Percentiles rank a stretch among this genome's conserved stretches.
phyloP scores from a whole-genome alignment of 2,888 invertebrate species.

The Drosophila maculinotata region DNA sequence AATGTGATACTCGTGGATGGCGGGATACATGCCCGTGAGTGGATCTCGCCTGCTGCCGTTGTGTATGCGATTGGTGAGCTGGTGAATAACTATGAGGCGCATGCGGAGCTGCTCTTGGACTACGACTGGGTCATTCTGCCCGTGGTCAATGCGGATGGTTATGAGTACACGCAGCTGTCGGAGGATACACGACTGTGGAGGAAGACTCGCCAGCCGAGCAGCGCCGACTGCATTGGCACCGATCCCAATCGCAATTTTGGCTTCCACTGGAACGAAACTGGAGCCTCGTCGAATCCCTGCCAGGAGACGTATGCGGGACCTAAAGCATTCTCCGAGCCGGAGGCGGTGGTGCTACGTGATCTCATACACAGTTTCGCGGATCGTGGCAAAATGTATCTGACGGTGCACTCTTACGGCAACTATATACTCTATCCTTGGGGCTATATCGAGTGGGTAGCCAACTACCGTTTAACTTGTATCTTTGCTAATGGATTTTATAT shows the following conservation, averaged over 20 bases:
- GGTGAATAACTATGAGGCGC: constrained; percentile 85
- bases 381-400: constrained; percentile 85
- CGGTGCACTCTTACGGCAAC: constrained; percentile 73
- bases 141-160: constrained; percentile 90
- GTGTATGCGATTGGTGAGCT: constrained; percentile 87
- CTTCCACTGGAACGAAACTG: constrained; percentile 86
- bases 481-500: neutral
- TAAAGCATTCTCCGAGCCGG: constrained; percentile 88
- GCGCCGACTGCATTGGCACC: constrained; percentile 84
- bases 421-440: constrained; percentile 80
- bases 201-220: constrained; percentile 85
- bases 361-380: constrained; percentile 85
- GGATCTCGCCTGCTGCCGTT: constrained; percentile 88
- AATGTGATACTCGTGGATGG: constrained; percentile 86
- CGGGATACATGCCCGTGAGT: constrained; percentile 88
- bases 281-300: constrained; percentile 85
- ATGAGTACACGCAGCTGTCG: constrained; percentile 86
- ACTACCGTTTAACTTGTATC: accelerated
- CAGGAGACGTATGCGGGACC: constrained; percentile 87
- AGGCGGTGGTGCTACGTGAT: constrained; percentile 86
- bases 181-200: constrained; percentile 85
- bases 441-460: constrained; percentile 62
- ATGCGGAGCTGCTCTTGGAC: constrained; percentile 85
- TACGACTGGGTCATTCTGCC: constrained; percentile 89
- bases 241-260: constrained; percentile 89